Conservation (phyloP, 2,113 vertebrate species). For the Nyctereutes procyonoides region DNA sequence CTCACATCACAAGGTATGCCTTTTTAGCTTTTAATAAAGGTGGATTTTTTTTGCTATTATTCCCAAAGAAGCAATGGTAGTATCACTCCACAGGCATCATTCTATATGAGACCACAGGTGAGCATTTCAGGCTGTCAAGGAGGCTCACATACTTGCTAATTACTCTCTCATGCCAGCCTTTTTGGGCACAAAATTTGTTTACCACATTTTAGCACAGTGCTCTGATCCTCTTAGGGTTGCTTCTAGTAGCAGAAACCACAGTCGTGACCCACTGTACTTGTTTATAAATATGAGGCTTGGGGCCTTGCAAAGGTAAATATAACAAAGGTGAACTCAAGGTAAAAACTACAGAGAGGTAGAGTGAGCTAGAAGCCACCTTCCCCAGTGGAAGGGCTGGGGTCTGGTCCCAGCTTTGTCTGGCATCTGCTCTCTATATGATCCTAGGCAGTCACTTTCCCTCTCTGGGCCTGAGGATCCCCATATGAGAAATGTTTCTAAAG, state of each 20-base stretch:
- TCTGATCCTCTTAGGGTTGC: not conserved
- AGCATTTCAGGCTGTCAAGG: not conserved
- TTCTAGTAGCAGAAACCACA: not conserved
- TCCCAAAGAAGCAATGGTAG: not conserved
- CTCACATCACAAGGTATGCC: not conserved
- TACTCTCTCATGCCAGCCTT: not conserved
- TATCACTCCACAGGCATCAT: not conserved
- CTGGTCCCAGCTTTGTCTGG: not conserved
- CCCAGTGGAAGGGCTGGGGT: not conserved
- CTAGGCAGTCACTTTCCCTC: not conserved
- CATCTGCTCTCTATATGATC: not conserved
- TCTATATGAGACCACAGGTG: not conserved
- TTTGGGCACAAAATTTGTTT: not conserved
- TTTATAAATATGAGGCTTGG: not conserved
- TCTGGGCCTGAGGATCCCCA: not conserved
- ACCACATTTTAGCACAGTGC: not conserved
- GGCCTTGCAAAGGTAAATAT: not conserved
- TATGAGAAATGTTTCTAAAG: not conserved
- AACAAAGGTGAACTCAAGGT: not conserved
- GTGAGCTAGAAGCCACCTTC: not conserved
- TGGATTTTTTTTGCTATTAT: not conserved
- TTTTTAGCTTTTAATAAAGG: not conserved
- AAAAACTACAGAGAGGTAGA: not conserved
- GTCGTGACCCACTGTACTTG: not conserved
- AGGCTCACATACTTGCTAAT: not conserved